phyloP scores from a whole-genome alignment of 2,113 vertebrate species.

The Pantherophis guttatus region DNA sequence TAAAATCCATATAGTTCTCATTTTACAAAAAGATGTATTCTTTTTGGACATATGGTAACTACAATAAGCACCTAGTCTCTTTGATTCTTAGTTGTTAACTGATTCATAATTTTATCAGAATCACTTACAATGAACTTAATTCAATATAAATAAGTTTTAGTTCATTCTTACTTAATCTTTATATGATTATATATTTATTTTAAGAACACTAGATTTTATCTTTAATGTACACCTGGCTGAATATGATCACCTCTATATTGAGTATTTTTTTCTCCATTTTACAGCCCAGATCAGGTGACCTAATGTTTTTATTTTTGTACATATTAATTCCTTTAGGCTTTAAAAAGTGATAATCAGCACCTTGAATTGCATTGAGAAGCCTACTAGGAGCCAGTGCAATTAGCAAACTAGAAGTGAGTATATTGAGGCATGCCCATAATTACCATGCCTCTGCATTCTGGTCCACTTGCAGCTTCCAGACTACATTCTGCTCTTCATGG shows the following conservation, averaged over 20 bases:
- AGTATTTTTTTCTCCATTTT: background rate
- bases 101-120: background rate
- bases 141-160: background rate
- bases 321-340: background rate
- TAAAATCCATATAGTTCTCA: background rate
- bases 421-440: background rate
- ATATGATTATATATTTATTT: background rate
- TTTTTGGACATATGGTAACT: background rate
- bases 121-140: background rate
- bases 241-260: background rate
- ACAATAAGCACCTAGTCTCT: background rate
- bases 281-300: background rate
- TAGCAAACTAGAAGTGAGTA: background rate
- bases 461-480: background rate
- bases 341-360: background rate
- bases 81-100: background rate
- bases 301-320: background rate
- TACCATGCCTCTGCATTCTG: background rate
- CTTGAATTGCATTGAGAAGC: background rate
- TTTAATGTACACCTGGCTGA: background rate
- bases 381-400: background rate
- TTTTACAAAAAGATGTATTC: background rate
- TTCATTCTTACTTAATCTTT: background rate
- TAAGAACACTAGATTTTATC: background rate
- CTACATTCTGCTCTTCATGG: background rate